phyloP scores from a whole-genome alignment of 2,113 vertebrate genomes.

The Trogon melanurus region DNA sequence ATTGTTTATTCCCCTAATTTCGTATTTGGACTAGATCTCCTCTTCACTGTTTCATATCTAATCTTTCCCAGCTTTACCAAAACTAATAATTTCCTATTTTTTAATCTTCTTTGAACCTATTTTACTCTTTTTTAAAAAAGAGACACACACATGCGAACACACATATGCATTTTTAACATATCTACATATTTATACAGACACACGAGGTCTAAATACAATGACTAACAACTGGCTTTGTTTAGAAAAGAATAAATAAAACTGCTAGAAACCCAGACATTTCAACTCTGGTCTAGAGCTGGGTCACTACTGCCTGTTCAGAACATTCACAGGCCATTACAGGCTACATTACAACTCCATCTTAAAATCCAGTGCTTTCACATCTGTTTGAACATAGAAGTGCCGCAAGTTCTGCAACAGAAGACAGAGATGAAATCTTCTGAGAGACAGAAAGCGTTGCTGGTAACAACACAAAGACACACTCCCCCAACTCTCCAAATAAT shows the following conservation, averaged over 20 bases:
- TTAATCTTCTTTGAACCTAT: neutral
- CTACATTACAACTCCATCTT: neutral
- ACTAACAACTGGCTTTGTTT: neutral
- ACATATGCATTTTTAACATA: neutral
- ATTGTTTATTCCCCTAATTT: neutral
- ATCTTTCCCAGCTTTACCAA: neutral
- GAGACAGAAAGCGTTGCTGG: neutral
- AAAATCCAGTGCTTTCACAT: neutral
- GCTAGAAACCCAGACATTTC: neutral
- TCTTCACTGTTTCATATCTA: neutral
- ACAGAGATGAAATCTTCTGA: neutral
- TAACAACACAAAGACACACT: neutral
- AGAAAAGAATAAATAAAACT: neutral
- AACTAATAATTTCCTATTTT: neutral
- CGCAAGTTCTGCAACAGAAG: neutral
- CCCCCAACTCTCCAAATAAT: neutral
- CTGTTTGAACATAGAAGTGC: neutral
- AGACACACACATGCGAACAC: neutral
- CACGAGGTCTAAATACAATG: neutral
- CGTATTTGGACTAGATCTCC: neutral
- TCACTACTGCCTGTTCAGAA: neutral
- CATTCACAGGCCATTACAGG: neutral
- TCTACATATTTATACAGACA: neutral
- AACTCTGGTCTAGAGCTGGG: neutral
- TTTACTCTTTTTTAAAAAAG: neutral